These are phyloP conservation scores for Belgica antarctica DNA, from an alignment of 2,888 invertebrate species.

Conservation along the genomic window DNA sequence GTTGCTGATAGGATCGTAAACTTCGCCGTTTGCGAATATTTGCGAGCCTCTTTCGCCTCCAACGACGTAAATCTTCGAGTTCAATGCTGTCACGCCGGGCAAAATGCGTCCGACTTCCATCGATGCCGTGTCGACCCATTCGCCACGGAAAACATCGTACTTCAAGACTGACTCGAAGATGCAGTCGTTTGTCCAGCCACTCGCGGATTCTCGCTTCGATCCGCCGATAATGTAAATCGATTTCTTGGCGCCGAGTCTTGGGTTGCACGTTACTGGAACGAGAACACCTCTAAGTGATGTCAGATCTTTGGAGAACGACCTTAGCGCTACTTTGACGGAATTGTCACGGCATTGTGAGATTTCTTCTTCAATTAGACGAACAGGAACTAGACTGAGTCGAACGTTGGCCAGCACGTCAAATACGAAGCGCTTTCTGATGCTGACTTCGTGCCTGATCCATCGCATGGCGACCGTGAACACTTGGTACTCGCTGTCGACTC, in stretches of 20 bases:
- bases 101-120: constrained; percentile 83
- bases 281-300: constrained; percentile 71
- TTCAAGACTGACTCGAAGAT: constrained; percentile 80
- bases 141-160: constrained; percentile 66
- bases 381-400: constrained; percentile 78
- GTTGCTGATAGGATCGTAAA: constrained; percentile 69
- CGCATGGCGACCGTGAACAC: constrained; percentile 82
- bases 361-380: constrained; percentile 73
- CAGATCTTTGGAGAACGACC: constrained; percentile 76
- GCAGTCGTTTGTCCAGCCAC: constrained; percentile 75
- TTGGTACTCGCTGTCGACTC: constrained; percentile 86
- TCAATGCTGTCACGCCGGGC: constrained; percentile 62
- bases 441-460: constrained; percentile 82
- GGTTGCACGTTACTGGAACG: constrained; percentile 72
- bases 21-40: constrained; percentile 84
- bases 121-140: constrained; percentile 77
- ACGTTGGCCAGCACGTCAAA: constrained; percentile 82
- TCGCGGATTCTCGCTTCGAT: constrained; percentile 73
- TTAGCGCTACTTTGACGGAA: constrained; percentile 75
- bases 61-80: constrained; percentile 84
- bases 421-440: constrained; percentile 73
- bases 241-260: constrained; percentile 81
- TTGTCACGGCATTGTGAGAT: constrained; percentile 76
- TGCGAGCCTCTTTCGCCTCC: constrained; percentile 82
- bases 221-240: constrained; percentile 87